Conservation (phyloP, 2,797 vertebrate species). For the Oceanodroma leucorhoa region DNA sequence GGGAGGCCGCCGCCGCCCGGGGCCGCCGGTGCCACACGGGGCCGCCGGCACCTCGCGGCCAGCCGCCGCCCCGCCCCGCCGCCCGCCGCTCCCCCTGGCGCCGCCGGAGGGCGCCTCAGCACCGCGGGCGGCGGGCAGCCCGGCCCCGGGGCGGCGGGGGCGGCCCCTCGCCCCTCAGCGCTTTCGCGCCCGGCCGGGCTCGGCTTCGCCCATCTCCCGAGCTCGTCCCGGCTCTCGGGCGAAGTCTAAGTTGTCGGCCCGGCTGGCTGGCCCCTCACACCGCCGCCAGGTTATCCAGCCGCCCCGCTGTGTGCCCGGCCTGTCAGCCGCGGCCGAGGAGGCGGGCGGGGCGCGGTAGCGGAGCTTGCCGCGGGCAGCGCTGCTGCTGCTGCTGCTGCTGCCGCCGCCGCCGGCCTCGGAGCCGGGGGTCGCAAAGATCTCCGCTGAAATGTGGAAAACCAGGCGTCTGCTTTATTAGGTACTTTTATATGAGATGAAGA, state of each 20-base stretch:
- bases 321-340: not conserved
- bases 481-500: fast-evolving
- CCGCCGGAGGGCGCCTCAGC: conserved; percentile 13
- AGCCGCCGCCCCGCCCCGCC: not conserved
- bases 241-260: not conserved
- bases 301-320: not conserved
- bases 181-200: not conserved
- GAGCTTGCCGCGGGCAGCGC: not conserved
- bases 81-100: not conserved
- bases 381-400: too few species aligned
- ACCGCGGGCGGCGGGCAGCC: not conserved
- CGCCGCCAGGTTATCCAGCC: too few species aligned
- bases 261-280: fast-evolving
- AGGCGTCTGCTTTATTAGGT: not conserved
- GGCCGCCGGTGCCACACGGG: not conserved
- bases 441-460: not conserved
- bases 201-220: not conserved
- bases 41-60: not conserved
- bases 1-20: too few species aligned
- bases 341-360: too few species aligned
- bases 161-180: not conserved
- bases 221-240: too few species aligned
- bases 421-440: not conserved
- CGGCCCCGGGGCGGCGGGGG: fast-evolving
- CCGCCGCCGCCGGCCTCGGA: too few species aligned